A percentile compares a stretch with the other conserved stretches of the same genome.
Conservation (phyloP, 2,888 invertebrate species). For the Pseudanteris insignis region DNA sequence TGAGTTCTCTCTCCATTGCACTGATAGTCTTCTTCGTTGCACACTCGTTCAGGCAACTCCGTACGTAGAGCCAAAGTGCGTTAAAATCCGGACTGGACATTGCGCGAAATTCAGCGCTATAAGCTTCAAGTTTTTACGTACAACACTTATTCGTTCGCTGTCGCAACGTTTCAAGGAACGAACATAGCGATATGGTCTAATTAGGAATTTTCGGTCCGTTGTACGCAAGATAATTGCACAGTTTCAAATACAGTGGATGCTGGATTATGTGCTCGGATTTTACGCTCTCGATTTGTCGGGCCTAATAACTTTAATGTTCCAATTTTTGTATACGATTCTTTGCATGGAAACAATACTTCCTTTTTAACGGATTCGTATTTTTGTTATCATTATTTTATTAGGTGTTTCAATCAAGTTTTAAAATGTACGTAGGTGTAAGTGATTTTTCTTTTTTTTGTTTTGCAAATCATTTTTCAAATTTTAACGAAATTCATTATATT, state of each 20-base stretch:
- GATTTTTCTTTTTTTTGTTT: too few species aligned
- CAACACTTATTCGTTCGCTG: slow-evolving; percentile 44
- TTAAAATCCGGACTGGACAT: slow-evolving; percentile 41
- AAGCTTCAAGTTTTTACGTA: slow-evolving; percentile 54
- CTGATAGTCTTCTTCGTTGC: background rate
- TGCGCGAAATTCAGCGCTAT: slow-evolving; percentile 60
- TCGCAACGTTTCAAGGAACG: slow-evolving; percentile 13
- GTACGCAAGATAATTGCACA: slow-evolving; percentile 6
- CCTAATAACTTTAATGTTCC: slow-evolving; percentile 1
- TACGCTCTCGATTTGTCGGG: slow-evolving; percentile 3
- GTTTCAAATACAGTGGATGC: background rate
- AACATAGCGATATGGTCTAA: slow-evolving; percentile 11
- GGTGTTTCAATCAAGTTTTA: too few species aligned
- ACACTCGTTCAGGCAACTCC: slow-evolving; percentile 56
- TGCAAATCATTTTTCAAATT: too few species aligned
- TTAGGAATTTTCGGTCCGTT: slow-evolving; percentile 14
- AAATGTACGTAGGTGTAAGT: too few species aligned
- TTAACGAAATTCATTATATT: too few species aligned
- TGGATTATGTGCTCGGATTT: slow-evolving; percentile 4
- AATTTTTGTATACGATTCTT: too few species aligned
- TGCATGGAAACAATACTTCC: too few species aligned
- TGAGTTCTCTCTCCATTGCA: slow-evolving; percentile 64
- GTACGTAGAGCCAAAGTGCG: slow-evolving; percentile 31
- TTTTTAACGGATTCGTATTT: too few species aligned
- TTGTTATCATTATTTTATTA: too few species aligned